phyloP scores from a whole-genome alignment of 1,140 invertebrate species.

The Stratiolaelaps scimitus region DNA sequence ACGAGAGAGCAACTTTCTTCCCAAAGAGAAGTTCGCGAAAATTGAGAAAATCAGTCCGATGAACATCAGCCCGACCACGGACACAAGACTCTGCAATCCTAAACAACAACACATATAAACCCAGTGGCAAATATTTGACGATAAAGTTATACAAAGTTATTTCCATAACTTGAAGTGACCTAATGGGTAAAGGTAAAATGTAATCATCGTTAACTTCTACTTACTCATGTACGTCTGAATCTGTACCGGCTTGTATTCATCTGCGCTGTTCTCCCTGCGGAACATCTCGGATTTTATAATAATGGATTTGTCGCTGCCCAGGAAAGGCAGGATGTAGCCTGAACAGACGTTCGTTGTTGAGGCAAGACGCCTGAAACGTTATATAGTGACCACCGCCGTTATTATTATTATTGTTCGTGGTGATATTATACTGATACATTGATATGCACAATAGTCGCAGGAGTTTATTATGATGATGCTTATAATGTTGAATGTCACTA shows the following conservation, averaged over 20 bases:
- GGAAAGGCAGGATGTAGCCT: conserved; percentile 59
- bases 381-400: too few relatives aligned
- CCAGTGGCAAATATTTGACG: too few relatives aligned
- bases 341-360: conserved; percentile 50
- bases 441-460: too few relatives aligned
- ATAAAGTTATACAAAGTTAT: too few relatives aligned
- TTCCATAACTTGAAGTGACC: too few relatives aligned
- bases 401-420: too few relatives aligned
- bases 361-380: conserved; percentile 46
- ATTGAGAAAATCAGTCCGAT: conserved; percentile 51
- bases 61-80: conserved; percentile 45
- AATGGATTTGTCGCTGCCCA: conserved; percentile 62
- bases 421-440: too few relatives aligned
- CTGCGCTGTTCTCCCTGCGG: conserved; percentile 29
- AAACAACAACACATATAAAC: too few relatives aligned
- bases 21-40: conserved; percentile 52
- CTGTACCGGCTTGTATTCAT: conserved; percentile 38
- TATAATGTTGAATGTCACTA: too few relatives aligned
- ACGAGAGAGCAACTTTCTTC: conserved; percentile 53
- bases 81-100: conserved; percentile 36
- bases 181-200: too few relatives aligned
- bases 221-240: conserved; percentile 41
- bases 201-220: too few relatives aligned
- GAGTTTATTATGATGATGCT: too few relatives aligned
- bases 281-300: conserved; percentile 54